These are phyloP conservation scores for Saxicola maurus DNA, from an alignment of 2,797 vertebrate species.

Conservation along the genomic window DNA sequence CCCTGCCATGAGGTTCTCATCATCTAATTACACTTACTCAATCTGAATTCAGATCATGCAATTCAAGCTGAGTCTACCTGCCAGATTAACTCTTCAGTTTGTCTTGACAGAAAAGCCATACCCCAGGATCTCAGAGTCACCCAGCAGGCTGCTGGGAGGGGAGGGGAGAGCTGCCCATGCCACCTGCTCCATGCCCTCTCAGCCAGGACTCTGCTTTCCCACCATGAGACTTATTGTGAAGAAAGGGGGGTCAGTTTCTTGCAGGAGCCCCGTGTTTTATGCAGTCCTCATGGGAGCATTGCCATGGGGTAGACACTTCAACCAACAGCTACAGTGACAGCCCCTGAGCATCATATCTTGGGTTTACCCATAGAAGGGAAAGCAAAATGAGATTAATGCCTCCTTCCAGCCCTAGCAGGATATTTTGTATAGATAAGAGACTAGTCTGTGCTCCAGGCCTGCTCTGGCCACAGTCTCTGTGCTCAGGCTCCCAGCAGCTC, in stretches of 20 bases:
- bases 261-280: not conserved
- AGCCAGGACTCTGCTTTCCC: not conserved
- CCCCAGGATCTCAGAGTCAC: not conserved
- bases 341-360: not conserved
- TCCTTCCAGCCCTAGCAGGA: not conserved
- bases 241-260: not conserved
- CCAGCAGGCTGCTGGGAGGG: not conserved
- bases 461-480: not conserved
- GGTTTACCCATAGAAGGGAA: not conserved
- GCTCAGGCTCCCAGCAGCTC: not conserved
- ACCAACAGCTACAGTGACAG: not conserved
- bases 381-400: not conserved
- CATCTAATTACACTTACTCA: conserved; percentile 33
- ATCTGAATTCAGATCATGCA: conserved; percentile 23
- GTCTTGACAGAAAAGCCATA: not conserved
- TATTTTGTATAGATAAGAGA: not conserved
- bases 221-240: not conserved
- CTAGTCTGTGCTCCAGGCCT: not conserved
- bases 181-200: not conserved
- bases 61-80: not conserved
- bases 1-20: conserved; percentile 35
- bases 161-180: not conserved
- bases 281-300: not conserved
- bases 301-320: fast-evolving
- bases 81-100: not conserved